Conservation (phyloP, 2,888 invertebrate genomes). For the Dioctria rufipes region DNA sequence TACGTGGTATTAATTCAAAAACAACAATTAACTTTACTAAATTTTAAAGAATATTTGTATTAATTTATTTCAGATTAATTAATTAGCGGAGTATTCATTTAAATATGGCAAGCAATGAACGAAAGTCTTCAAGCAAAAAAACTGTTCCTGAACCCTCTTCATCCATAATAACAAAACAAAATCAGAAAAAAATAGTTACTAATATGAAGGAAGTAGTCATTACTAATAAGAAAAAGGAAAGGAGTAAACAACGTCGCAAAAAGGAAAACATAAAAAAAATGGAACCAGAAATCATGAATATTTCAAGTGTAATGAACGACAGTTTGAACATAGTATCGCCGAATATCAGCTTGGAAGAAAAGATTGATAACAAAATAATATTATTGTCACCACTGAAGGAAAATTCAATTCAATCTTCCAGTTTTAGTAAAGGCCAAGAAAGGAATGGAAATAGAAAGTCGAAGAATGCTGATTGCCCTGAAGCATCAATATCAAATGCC, state of each 20-base stretch:
- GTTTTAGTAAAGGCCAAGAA: constrained; percentile 60
- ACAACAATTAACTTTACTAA: too few relatives aligned
- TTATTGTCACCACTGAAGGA: constrained; percentile 16
- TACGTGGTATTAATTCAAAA: too few relatives aligned
- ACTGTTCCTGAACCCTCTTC: too few relatives aligned
- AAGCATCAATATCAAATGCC: constrained; percentile 46
- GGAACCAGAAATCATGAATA: constrained; percentile 53
- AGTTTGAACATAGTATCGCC: constrained; percentile 56
- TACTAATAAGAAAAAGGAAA: constrained; percentile 69
- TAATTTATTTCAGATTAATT: too few relatives aligned
- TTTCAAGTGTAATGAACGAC: constrained; percentile 55
- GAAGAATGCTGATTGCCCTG: constrained; percentile 53
- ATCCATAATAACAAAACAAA: constrained; percentile 62
- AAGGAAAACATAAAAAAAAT: constrained; percentile 39
- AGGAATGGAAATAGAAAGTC: constrained; percentile 63
- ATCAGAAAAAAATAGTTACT: constrained; percentile 68
- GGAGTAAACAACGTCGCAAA: constrained; percentile 54
- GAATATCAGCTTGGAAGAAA: constrained; percentile 20
- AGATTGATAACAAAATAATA: neutral
- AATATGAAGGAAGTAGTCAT: constrained; percentile 70
- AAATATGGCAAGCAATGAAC: too few relatives aligned
- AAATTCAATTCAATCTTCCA: neutral
- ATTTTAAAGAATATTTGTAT: too few relatives aligned
- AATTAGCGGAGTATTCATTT: too few relatives aligned
- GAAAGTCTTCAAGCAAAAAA: too few relatives aligned